Base-by-base conservation (phyloP, 2,797 vertebrate genomes). In the Girardinus metallicus region DNA sequence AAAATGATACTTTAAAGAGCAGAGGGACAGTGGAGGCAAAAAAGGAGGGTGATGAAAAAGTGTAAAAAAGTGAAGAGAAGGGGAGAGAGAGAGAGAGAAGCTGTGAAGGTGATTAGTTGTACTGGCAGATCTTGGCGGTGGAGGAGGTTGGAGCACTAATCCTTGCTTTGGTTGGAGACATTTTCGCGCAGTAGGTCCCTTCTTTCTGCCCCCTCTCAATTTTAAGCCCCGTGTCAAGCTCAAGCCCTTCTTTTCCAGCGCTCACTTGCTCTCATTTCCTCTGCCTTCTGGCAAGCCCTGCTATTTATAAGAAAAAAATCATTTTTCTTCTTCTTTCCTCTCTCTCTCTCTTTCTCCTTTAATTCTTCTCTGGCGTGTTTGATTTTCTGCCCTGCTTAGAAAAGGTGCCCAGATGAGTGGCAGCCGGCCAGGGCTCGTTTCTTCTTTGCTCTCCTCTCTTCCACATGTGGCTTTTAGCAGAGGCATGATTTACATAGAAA, bases 161-260 rank as follows among this genome's bases (percentile, higher is more conserved):
- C 95, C 95, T 93, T 90, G 95, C 95, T 96, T 95, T 96, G 95
- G 95, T 96, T 95, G 95, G 94, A 96, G 94, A 95, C 95, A 93
- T 95, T 96, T 96, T 95, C 93, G 88, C 92, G 89, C 95, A 96
- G 95, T 94, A 92, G 95, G 95, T 94, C 95, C 94, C 93, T 94
- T 94, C 93, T 96, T 95, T 95, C 95, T 95, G 94, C 95, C 95
- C 94, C 96, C 95, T 95, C 96, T 96, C 95, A 93, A 94, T 96
- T 96, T 96, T 96, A 96, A 96, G 95, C 95, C 95, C 96, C 95
- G 94, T 96, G 96, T 96, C 95, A 96, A 95, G 94, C 95, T 95
- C 94, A 95, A 95, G 94, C 94, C 94, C 94, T 94, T 95, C 94
- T 95, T 95, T 95, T 95, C 92, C 94, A 92, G 94, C 86, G 88